These are phyloP conservation scores for Xiphorhynchus elegans DNA, from an alignment of 2,113 vertebrate genomes.

Conservation along the genomic window DNA sequence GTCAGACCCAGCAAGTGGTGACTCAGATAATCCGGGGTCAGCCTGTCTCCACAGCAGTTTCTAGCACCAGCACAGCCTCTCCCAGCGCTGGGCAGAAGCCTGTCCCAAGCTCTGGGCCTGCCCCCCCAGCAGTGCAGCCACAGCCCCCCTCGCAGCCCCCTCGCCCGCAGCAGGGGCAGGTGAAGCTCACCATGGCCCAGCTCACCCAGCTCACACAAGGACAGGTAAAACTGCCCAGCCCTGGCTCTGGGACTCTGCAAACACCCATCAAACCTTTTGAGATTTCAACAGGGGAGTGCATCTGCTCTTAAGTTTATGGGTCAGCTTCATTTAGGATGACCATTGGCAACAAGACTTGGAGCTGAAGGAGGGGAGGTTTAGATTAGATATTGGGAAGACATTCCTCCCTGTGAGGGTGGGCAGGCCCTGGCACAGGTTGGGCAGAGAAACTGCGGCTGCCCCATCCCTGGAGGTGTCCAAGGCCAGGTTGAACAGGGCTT, in stretches of 20 bases:
- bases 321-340: neutral
- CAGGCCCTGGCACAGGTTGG: neutral
- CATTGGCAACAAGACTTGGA: neutral
- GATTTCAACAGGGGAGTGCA: neutral
- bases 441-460: neutral
- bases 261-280: neutral
- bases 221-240: conserved; percentile 78
- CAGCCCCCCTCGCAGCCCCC: conserved; percentile 65
- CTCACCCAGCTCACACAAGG: conserved; percentile 96
- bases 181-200: conserved; percentile 97
- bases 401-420: neutral
- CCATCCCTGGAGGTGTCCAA: neutral
- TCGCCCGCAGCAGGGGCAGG: conserved; percentile 94
- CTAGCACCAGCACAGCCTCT: conserved; percentile 71
- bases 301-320: neutral
- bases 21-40: conserved; percentile 85
- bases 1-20: conserved; percentile 85
- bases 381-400: neutral
- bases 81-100: conserved; percentile 75
- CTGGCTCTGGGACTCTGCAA: neutral
- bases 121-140: conserved; percentile 64
- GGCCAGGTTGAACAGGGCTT: neutral
- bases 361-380: neutral
- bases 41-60: conserved; percentile 81
- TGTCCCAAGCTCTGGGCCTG: conserved; percentile 57